Evolutionary conservation across 2,888 invertebrate species (phyloP), one percentile per base, ranked within the genome.

Genomic region (Rhingia rostrata): DNA sequence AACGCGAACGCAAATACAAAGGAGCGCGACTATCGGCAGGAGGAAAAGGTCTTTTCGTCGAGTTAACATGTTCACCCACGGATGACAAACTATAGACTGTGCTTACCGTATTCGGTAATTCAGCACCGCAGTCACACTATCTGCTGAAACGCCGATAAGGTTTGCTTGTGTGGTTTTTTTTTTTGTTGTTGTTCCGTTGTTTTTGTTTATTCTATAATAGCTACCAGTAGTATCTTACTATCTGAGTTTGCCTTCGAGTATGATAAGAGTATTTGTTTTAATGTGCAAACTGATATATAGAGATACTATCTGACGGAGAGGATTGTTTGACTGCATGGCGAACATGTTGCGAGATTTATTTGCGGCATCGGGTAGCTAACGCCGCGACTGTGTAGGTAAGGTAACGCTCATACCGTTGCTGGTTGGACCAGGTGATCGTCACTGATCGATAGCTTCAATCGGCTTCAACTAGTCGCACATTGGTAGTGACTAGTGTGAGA

Each of bases 41-140:
- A 54, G 32, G 22, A 54, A 22, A 37, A 61, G 12, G 79, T 33
- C 37, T 58, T 35, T 32, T 63, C 10, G 33, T 51, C 70, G 63
- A 22, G 10, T 41, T 56, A 69, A 60, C 84, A 84, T 84, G 80
- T 67, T 84, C 30, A 53, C 73, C 47, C 54, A 22, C 41, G 66
- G 45, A 49, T 35, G 30, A 35, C 69, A 64, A 64, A 79, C 47
- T 69, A 39, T 32, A 79, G 64, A 83, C 82, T 82, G 61, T 66
- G 54, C 7, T 33, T 45, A 12, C 41, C 9, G 41, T 43, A 32
- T 60, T 49, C 49, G 53, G 43, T n/a, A 70, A 70, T 54, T 82
- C 60, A 43, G 58, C 33, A 53, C 51, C 58, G 39, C 54, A 69
- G 39, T 54, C 33, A 30, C 4, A 32, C n/a, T 67, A 74, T 69